Evolutionary conservation across 2,797 vertebrate genomes (phyloP).

Genomic region (Ctenopoma kingsleyae): DNA sequence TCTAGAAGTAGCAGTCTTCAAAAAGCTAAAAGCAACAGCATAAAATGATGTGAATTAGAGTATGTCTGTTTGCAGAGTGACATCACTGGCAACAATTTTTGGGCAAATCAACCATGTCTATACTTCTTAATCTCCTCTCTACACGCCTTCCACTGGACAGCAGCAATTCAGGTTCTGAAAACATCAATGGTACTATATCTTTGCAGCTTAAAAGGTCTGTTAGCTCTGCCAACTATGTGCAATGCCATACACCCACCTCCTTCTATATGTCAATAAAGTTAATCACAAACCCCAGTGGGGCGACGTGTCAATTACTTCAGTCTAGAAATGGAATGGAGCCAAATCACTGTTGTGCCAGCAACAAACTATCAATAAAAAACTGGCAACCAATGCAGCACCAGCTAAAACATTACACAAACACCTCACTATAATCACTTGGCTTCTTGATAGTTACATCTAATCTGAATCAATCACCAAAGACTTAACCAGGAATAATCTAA

Average conservation of each 20-base stretch:
- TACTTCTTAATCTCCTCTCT: constrained; percentile 30
- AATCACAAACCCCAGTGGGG: constrained; percentile 68
- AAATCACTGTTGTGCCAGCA: constrained; percentile 39
- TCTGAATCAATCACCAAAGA: constrained; percentile 26
- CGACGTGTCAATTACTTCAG: constrained; percentile 66
- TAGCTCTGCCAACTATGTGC: constrained; percentile 44
- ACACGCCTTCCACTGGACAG: constrained; percentile 35
- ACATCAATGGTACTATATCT: constrained; percentile 54
- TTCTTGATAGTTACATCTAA: constrained; percentile 17
- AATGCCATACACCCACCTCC: constrained; percentile 27
- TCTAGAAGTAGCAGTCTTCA: too few species aligned
- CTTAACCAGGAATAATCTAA: constrained; percentile 16
- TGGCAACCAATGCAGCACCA: constrained; percentile 42
- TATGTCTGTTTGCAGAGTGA: too few species aligned
- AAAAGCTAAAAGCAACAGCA: too few species aligned
- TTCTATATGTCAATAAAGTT: constrained; percentile 68
- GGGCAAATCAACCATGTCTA: too few species aligned
- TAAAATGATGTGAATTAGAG: too few species aligned
- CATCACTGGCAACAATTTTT: too few species aligned
- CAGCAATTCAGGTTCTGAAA: not conserved
- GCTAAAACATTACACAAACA: constrained; percentile 45
- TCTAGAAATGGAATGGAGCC: constrained; percentile 44
- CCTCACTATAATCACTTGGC: constrained; percentile 50
- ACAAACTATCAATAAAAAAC: constrained; percentile 66
- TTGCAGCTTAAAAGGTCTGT: constrained; percentile 41